phyloP scores from a whole-genome alignment of 2,797 vertebrate species.

The Phalanger gymnotis region DNA sequence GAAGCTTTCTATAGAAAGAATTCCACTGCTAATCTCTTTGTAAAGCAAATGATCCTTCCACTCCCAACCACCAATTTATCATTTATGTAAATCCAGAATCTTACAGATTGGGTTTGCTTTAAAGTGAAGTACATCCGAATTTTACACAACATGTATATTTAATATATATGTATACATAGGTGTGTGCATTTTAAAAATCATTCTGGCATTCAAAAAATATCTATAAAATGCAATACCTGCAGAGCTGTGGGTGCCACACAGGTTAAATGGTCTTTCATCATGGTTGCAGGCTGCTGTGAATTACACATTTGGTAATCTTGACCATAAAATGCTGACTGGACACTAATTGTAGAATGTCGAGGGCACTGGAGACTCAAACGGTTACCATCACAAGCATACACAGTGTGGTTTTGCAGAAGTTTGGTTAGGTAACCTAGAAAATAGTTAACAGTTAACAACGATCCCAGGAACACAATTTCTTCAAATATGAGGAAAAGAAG shows the following conservation, averaged over 20 bases:
- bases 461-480: slow-evolving; percentile 69
- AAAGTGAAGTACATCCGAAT: not conserved
- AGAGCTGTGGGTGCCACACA: slow-evolving; percentile 92
- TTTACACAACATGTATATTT: not conserved
- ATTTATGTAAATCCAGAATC: not conserved
- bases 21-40: not conserved
- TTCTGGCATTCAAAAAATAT: not conserved
- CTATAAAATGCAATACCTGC: slow-evolving; percentile 87
- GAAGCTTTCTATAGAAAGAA: not conserved
- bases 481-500: slow-evolving; percentile 59
- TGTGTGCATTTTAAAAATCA: not conserved
- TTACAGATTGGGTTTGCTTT: not conserved
- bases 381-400: slow-evolving; percentile 93
- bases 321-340: slow-evolving; percentile 95
- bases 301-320: slow-evolving; percentile 84
- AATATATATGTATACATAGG: not conserved
- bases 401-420: slow-evolving; percentile 95
- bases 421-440: slow-evolving; percentile 94
- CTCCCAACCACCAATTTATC: not conserved
- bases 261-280: slow-evolving; percentile 81
- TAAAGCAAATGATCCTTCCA: not conserved
- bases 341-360: slow-evolving; percentile 94
- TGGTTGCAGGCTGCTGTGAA: slow-evolving; percentile 74
- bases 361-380: slow-evolving; percentile 93
- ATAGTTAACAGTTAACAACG: slow-evolving; percentile 81